phyloP scores from a whole-genome alignment of 2,888 invertebrate species.

The Nephrotoma guestfalica region DNA sequence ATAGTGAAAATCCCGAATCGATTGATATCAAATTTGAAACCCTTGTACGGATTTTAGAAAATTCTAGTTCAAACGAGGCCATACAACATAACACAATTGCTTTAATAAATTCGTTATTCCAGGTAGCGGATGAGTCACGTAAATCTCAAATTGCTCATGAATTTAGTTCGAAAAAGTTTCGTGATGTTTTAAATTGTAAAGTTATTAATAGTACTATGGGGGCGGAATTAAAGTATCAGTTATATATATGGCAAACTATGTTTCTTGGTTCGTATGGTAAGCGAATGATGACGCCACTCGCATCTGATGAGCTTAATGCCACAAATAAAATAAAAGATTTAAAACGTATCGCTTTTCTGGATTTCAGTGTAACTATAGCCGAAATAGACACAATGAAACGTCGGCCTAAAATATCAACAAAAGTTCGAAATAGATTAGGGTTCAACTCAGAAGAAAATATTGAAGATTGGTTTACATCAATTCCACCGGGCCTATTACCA shows the following conservation, averaged over 20 bases:
- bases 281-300: constrained; percentile 74
- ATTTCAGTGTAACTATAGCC: constrained; percentile 45
- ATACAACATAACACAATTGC: constrained; percentile 89
- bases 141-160: constrained; percentile 62
- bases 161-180: constrained; percentile 71
- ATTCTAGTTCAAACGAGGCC: constrained; percentile 44
- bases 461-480: constrained; percentile 78
- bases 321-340: constrained; percentile 86
- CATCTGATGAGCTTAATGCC: constrained; percentile 58
- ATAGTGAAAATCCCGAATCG: constrained; percentile 66
- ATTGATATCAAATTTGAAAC: constrained; percentile 80
- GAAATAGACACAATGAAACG: constrained; percentile 20
- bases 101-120: constrained; percentile 82
- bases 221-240: constrained; percentile 85
- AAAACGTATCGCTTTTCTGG: constrained; percentile 80
- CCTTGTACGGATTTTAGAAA: constrained; percentile 63
- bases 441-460: constrained; percentile 89
- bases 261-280: constrained; percentile 75
- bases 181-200: constrained; percentile 69
- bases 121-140: constrained; percentile 68
- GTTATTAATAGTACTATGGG: constrained; percentile 59
- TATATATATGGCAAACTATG: constrained; percentile 82
- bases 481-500: constrained; percentile 82
- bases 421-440: constrained; percentile 88
- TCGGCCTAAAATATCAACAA: constrained; percentile 42